Evolutionary conservation across 2,113 vertebrate species (phyloP), one percentile per base, ranked within the genome.

Genomic region (Salvelinus fontinalis): DNA sequence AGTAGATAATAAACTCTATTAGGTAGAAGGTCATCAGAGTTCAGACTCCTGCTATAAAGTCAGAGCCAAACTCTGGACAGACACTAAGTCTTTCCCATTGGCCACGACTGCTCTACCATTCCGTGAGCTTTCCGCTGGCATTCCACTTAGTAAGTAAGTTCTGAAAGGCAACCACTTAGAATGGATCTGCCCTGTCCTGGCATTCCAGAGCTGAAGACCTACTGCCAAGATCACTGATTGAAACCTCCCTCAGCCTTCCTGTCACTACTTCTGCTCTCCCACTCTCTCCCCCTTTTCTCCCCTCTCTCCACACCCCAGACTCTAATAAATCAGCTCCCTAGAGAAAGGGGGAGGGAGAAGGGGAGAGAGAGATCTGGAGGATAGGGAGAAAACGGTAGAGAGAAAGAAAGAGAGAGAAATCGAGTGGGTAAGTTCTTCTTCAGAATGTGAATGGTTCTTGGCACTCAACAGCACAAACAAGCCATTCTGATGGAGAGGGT

Each of bases 361-460:
- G 76, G 5, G 62, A 76, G 79, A 65, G 62, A 59, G 71, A 71
- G 75, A 71, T 79, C 73, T 16, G 73, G 54, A 76, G 75, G 39
- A 44, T 51, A 57, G 24, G n/a, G 64, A 24, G 76, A 79, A 71
- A 75, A 20, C 51, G 60, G 78, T 79, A 71, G 75, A 73, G 73
- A 54, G 67, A 39, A 13, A 48, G 76, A 9, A 57, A 78, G 79
- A 70, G 62, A 66, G 71, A 71, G 75, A 71, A 80, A 77, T 18
- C 73, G 54, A 75, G 75, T 29, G 48, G 79, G 60, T 3, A 68
- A 75, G 78, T 80, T 84, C 79, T 85, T 79, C 16, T 92, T 92
- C 86, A 89, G 82, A 81, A 91, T 92, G 89, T 85, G 57, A 79
- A 75, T 54, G 18, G 78, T 29, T 77, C 88, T 85, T 76, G 76